Evolutionary conservation across 2,888 invertebrate species (phyloP), one percentile per base, ranked within the genome.

Genomic region (Heteromyza rotundicornis): DNA sequence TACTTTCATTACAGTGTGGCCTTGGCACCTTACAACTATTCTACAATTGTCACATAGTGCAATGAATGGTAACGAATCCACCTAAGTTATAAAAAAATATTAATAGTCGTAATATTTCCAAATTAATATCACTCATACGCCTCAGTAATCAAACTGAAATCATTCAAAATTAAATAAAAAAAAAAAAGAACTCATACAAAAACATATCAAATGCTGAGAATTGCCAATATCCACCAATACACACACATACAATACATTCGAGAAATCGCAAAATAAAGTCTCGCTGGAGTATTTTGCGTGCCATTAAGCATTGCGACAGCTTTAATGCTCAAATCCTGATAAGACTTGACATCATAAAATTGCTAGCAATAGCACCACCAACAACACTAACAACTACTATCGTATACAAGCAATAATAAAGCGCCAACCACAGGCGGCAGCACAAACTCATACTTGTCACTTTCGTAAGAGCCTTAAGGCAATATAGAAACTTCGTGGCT

Each of bases 361-460:
- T 32, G 32, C 7, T 32, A 32, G 40, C 5, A 40, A n/a, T n/a
- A n/a, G 10, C 16, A n/a, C 5, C 40, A 40, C 5, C 40, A 40
- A 40, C 40, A 40, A 40, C 40, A 3, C 2, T n/a, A 40, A 40
- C 40, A 40, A 40, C 40, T 3, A 40, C 40, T 3, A 40, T n/a
- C n/a, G n/a, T n/a, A n/a, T n/a, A n/a, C n/a, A n/a, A n/a, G n/a
- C 40, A 40, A 40, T 3, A 40, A 40, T 40, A 40, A 40, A 5
- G 40, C 8, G 14, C 40, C n/a, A 32, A 12, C 7, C 32, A 32
- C 32, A 32, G 12, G 32, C 32, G 12, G 12, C 32, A 5, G 32
- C 32, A 32, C 32, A 32, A 32, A 40, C 40, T 40, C 40, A 40
- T 40, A 40, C 40, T 40, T 40, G 40, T 40, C 40, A 40, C 40